Conservation (phyloP, 1,140 invertebrate species). For the Procambarus clarkii region DNA sequence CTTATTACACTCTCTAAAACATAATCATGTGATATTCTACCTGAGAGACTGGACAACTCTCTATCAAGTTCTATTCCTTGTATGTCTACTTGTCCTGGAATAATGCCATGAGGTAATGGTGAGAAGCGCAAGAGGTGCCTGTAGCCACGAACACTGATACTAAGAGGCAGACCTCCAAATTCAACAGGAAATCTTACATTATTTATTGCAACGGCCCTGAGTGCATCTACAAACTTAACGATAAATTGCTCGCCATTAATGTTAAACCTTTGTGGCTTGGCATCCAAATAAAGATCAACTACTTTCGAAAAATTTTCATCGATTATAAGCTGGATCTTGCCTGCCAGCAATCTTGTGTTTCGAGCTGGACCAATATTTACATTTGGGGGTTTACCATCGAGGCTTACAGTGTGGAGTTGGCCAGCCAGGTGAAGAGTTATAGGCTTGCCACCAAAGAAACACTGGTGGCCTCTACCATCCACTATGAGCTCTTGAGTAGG, state of each 20-base stretch:
- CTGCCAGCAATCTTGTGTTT: slow-evolving; percentile 86
- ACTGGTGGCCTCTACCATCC: slow-evolving; percentile 90
- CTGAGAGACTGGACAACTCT: too few relatives aligned
- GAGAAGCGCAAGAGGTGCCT: slow-evolving; percentile 90
- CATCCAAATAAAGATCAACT: slow-evolving; percentile 88
- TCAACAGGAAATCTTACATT: slow-evolving; percentile 80
- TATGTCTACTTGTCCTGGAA: slow-evolving; percentile 75
- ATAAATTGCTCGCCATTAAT: slow-evolving; percentile 86
- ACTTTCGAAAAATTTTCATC: slow-evolving; percentile 82
- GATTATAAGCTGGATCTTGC: slow-evolving; percentile 88
- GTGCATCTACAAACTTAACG: slow-evolving; percentile 85
- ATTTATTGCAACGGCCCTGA: too few relatives aligned
- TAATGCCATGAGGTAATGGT: slow-evolving; percentile 84
- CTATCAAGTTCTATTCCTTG: neutral
- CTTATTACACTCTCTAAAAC: neutral
- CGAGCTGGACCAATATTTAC: slow-evolving; percentile 79
- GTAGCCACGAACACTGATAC: slow-evolving; percentile 75
- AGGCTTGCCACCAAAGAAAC: slow-evolving; percentile 92
- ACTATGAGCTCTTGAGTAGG: slow-evolving; percentile 94
- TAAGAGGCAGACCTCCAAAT: slow-evolving; percentile 94
- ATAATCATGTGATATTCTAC: neutral
- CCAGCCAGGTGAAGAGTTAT: slow-evolving; percentile 89
- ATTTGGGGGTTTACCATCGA: slow-evolving; percentile 90
- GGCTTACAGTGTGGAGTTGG: slow-evolving; percentile 83
- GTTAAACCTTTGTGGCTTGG: slow-evolving; percentile 85